Base-by-base conservation (phyloP, 2,888 invertebrate species). In the Thecocarcelia acutangulata region DNA sequence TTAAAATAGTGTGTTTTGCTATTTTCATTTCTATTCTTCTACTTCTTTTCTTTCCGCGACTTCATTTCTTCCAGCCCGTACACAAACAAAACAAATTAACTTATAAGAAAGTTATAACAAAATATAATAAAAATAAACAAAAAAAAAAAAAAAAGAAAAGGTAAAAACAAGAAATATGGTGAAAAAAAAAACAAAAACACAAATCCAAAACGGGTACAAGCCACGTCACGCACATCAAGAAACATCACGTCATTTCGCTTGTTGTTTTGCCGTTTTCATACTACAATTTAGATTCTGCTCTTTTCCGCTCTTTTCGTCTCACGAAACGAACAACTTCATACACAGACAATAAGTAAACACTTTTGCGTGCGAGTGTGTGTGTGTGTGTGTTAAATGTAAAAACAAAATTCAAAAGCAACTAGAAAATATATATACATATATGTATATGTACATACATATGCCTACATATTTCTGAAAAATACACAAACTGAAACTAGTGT, bases 181-280 rank as follows among this genome's bases (percentile, higher is more conserved):
- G 46, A 58, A 46, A 61, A 33, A 73, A 21, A 5, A 61, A 40
- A 28, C 28, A 28, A 46, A 72, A 63, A 81, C 42, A 70, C 46
- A 74, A 74, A 48, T 59, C 63, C 58, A 78, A 78, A 78, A 78
- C 78, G 82, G 82, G 78, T 78, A 78, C 74, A 78, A 74, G 70
- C 74, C 74, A 82, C 82, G 82, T 82, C 82, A 82, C 82, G 82
- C 82, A 82, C 78, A 82, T 82, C 74, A 82, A 74, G 61, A 82
- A 78, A 82, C 82, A 73, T 82, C 82, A 82, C 78, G 78, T 82
- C 82, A 82, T 82, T 82, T 70, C 50, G 64, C 61, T 69, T 64
- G 50, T 58, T 69, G 44, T 54, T 17, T n/a, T 52, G 61, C 54
- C 63, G 59, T 54, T 40, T 46, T 61, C 46, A 11, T 70, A 48